These are phyloP conservation scores for Brachyhypopomus gauderio DNA, from an alignment of 2,113 vertebrate species.

Conservation along the genomic window DNA sequence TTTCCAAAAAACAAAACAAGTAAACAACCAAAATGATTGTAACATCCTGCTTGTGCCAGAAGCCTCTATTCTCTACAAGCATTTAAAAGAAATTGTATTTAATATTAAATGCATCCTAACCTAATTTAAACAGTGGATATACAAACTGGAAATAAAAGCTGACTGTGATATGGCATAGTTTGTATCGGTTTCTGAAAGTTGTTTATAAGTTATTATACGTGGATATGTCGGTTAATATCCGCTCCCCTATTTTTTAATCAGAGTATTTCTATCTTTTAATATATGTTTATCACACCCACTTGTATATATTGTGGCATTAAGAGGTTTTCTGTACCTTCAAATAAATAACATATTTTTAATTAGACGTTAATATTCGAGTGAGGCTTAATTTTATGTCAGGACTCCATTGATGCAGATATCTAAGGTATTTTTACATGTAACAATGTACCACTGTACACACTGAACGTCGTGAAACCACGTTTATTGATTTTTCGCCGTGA, in stretches of 20 bases:
- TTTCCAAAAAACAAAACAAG: neutral
- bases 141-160: neutral
- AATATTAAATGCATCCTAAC: neutral
- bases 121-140: neutral
- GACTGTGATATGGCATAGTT: neutral
- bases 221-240: no score
- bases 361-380: neutral
- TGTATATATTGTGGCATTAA: neutral
- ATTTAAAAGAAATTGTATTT: neutral
- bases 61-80: neutral
- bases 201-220: no score
- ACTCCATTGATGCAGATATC: constrained; percentile 15
- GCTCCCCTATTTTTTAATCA: no score
- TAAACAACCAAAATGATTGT: neutral
- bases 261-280: no score
- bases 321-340: neutral
- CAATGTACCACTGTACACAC: neutral
- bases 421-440: constrained; percentile 9
- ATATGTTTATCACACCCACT: no score
- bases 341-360: neutral
- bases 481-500: constrained; percentile 47
- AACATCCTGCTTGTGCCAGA: neutral
- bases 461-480: constrained; percentile 10
- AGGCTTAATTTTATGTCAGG: neutral
- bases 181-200: neutral